These are phyloP conservation scores for Hydrochoerus hydrochaeris DNA, from an alignment of 2,113 vertebrate genomes.

Conservation along the genomic window DNA sequence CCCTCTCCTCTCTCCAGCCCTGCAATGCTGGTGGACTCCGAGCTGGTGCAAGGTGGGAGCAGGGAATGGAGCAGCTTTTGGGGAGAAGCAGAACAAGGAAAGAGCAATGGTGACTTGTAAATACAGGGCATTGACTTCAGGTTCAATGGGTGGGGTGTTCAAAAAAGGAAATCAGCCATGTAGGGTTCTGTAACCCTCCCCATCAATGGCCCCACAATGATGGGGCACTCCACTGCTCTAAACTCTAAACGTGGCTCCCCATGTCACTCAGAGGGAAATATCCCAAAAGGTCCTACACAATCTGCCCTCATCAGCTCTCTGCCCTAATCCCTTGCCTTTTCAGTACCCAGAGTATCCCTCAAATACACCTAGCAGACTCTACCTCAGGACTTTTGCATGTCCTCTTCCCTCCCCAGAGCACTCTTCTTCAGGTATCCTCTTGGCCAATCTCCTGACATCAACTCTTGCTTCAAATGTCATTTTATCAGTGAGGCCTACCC, in stretches of 20 bases:
- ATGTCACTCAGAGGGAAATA: background rate
- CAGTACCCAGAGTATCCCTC: background rate
- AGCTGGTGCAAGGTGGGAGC: no score
- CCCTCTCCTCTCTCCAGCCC: background rate
- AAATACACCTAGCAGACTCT: background rate
- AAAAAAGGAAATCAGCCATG: background rate
- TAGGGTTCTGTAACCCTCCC: background rate
- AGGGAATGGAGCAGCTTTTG: fast-evolving
- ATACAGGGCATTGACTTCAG: background rate
- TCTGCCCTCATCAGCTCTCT: background rate
- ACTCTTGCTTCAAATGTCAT: background rate
- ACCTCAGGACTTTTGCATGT: background rate
- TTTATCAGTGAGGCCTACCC: background rate
- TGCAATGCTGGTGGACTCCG: fast-evolving
- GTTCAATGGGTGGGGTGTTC: background rate
- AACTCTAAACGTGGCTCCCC: background rate
- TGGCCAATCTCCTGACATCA: no score
- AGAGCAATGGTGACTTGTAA: background rate
- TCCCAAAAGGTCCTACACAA: background rate
- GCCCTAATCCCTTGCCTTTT: background rate
- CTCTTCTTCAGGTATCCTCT: background rate
- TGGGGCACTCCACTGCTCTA: background rate
- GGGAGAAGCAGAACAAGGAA: background rate
- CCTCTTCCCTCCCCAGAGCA: no score
- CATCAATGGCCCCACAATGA: background rate